Percentiles rank a stretch among this genome's conserved stretches.
Conservation (phyloP, 2,113 vertebrate genomes). For the Brachyistius frenatus region DNA sequence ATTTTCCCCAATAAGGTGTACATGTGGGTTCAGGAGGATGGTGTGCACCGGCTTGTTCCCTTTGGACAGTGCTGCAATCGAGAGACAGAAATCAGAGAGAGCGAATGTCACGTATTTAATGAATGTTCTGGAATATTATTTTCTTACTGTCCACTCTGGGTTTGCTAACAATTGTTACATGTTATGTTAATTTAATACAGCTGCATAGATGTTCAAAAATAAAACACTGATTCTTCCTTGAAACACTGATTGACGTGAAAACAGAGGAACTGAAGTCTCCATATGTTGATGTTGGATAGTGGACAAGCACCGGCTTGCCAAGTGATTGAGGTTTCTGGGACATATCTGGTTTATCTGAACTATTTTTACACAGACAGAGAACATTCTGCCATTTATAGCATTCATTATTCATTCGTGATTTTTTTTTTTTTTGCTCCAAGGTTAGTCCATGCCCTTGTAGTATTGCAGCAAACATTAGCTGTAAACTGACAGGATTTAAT, state of each 20-base stretch:
- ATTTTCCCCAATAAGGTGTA: conserved; percentile 96
- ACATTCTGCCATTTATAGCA: conserved; percentile 70
- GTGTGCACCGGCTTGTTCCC: conserved; percentile 97
- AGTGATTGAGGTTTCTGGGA: conserved; percentile 80
- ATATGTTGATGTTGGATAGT: conserved; percentile 55
- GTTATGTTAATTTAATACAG: not conserved
- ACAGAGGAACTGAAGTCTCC: conserved; percentile 10
- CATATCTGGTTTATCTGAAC: conserved; percentile 70
- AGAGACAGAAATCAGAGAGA: conserved; percentile 20
- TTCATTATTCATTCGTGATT: conserved; percentile 64
- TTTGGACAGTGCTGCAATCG: conserved; percentile 91
- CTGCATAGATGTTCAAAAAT: not conserved
- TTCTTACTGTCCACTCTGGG: not conserved
- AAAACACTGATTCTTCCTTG: not conserved
- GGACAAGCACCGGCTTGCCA: conserved; percentile 54
- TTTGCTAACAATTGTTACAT: not conserved
- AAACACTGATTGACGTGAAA: conserved; percentile 29
- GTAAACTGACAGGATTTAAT: conserved; percentile 23
- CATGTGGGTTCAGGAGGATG: conserved; percentile 96
- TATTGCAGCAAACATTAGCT: conserved; percentile 39
- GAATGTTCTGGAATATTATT: not conserved
- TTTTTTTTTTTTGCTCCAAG: conserved; percentile 60
- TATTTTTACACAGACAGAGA: conserved; percentile 72
- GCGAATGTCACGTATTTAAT: not conserved
- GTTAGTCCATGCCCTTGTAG: conserved; percentile 51